A percentile compares a stretch with the other conserved stretches of the same genome.
Conservation (phyloP, 2,113 vertebrate genomes). For the Sitta europaea region DNA sequence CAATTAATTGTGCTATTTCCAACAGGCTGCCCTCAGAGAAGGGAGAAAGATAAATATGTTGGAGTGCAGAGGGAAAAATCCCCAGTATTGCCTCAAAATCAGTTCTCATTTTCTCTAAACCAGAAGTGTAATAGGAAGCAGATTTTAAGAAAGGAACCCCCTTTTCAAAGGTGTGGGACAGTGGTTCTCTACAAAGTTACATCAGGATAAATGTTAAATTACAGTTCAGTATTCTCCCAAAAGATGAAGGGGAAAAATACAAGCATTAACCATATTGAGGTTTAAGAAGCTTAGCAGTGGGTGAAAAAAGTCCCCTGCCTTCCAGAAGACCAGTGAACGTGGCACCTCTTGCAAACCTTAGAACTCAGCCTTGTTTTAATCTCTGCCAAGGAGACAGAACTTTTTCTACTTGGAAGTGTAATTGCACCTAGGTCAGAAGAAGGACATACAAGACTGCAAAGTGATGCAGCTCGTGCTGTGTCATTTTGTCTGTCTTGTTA, state of each 20-base stretch:
- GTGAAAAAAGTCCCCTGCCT: background rate
- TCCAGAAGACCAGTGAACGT: background rate
- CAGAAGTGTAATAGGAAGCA: background rate
- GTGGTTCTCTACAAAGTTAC: background rate
- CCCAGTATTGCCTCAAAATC: background rate
- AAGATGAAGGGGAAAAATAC: background rate
- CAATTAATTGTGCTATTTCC: background rate
- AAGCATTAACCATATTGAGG: background rate
- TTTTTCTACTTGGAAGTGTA: background rate
- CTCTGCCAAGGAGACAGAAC: background rate
- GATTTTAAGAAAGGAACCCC: background rate
- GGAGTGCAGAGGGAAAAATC: background rate
- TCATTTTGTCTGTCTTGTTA: slow-evolving; percentile 30
- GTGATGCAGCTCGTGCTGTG: slow-evolving; percentile 39
- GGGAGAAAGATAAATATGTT: background rate
- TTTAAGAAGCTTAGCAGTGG: background rate
- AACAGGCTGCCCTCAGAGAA: background rate
- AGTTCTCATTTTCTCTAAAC: background rate
- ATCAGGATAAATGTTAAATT: background rate
- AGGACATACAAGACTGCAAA: slow-evolving; percentile 22
- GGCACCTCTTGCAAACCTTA: background rate
- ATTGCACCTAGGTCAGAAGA: slow-evolving; percentile 6
- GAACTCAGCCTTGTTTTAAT: background rate
- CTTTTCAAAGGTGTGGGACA: background rate
- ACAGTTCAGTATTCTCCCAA: background rate